phyloP scores from a whole-genome alignment of 1,140 invertebrate species.

The Euura saliciscinereae region DNA sequence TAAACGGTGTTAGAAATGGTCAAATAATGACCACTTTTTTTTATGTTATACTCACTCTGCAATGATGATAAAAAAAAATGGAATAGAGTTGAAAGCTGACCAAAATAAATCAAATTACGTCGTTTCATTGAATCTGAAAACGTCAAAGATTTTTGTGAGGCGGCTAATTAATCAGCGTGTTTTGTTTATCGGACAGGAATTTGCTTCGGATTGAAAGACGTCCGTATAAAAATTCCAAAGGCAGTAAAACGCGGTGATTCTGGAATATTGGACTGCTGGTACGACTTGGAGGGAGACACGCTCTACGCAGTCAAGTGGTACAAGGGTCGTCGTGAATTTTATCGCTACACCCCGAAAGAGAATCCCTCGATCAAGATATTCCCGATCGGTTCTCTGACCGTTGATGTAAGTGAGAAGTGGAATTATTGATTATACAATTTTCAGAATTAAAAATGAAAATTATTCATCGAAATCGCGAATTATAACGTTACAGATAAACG shows the following conservation, averaged over 20 bases:
- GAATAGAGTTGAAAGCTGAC: too few species aligned
- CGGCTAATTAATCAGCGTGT: too few species aligned
- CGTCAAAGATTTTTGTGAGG: too few species aligned
- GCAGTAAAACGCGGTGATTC: slow-evolving; percentile 73
- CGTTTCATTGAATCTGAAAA: too few species aligned
- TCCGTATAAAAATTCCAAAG: slow-evolving; percentile 71
- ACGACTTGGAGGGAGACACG: slow-evolving; percentile 76
- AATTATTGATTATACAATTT: too few species aligned
- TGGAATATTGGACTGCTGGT: slow-evolving; percentile 76
- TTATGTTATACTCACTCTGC: too few species aligned
- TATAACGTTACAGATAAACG: slow-evolving; percentile 54
- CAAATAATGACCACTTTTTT: too few species aligned
- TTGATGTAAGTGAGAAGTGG: slow-evolving; percentile 62
- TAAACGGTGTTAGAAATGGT: too few species aligned
- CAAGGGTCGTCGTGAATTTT: slow-evolving; percentile 72
- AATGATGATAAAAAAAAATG: too few species aligned
- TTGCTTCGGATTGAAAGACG: slow-evolving; percentile 66
- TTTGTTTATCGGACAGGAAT: slow-evolving; percentile 41
- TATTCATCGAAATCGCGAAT: too few species aligned
- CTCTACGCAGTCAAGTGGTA: slow-evolving; percentile 90
- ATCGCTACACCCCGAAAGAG: slow-evolving; percentile 65
- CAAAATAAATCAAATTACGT: too few species aligned
- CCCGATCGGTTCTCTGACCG: slow-evolving; percentile 61
- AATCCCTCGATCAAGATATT: slow-evolving; percentile 63
- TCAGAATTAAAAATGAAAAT: too few species aligned